phyloP scores from a whole-genome alignment of 2,797 vertebrate species.

The Siniperca scherzeri region DNA sequence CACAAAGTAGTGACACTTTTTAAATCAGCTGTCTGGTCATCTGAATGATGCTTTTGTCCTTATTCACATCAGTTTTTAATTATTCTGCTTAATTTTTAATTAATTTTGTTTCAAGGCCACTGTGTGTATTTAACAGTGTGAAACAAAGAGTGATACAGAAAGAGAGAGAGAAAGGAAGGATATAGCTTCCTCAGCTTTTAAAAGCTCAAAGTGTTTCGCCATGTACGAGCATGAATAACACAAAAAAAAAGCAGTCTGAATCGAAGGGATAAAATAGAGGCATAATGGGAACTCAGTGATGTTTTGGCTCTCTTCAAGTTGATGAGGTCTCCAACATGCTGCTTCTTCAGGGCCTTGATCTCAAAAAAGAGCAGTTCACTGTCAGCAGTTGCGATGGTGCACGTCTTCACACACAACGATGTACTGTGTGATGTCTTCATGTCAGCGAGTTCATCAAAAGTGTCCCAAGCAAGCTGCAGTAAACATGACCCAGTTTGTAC shows the following conservation, averaged over 20 bases:
- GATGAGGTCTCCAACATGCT: slow-evolving; percentile 46
- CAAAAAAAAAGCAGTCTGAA: slow-evolving; percentile 40
- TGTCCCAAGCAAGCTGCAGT: slow-evolving; percentile 25
- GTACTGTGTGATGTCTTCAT: slow-evolving; percentile 27
- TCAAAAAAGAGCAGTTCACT: slow-evolving; percentile 34
- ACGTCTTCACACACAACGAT: slow-evolving; percentile 29
- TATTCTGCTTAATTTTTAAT: slow-evolving; percentile 73
- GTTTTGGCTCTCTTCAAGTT: slow-evolving; percentile 43
- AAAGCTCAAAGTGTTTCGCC: slow-evolving; percentile 53
- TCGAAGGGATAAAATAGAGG: slow-evolving; percentile 53
- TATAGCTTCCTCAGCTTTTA: slow-evolving; percentile 40
- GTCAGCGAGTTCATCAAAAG: slow-evolving; percentile 49
- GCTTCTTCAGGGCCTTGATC: slow-evolving; percentile 57
- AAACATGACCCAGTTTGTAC: slow-evolving; percentile 50
- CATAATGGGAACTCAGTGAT: slow-evolving; percentile 51
- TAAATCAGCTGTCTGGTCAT: slow-evolving; percentile 47
- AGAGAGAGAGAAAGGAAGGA: slow-evolving; percentile 11
- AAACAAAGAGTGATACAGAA: slow-evolving; percentile 44
- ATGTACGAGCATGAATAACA: slow-evolving; percentile 40
- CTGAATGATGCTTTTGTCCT: slow-evolving; percentile 67
- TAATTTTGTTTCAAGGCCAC: slow-evolving; percentile 64
- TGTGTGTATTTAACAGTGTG: slow-evolving; percentile 41
- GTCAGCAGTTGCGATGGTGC: slow-evolving; percentile 14
- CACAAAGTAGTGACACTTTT: slow-evolving; percentile 25
- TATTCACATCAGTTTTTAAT: slow-evolving; percentile 65